These are phyloP conservation scores for Vireo griseus DNA, from an alignment of 2,797 vertebrate species.

Conservation along the genomic window DNA sequence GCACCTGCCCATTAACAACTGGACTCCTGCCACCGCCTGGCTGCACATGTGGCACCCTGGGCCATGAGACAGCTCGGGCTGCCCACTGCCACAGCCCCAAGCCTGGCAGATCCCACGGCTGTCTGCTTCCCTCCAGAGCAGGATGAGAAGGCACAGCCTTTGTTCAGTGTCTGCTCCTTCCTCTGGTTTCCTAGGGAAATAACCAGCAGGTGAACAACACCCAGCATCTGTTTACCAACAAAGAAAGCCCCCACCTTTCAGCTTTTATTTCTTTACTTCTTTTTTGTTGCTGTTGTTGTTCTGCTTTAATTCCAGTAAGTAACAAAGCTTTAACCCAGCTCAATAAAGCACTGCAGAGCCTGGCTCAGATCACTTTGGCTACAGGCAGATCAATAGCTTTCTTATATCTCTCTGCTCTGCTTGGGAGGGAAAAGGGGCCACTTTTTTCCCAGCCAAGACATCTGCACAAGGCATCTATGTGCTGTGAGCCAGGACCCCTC, in stretches of 20 bases:
- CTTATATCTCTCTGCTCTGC: constrained; percentile 25
- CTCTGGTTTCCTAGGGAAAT: neutral
- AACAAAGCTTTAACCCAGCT: constrained; percentile 47
- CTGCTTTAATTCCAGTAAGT: neutral
- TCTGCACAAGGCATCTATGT: constrained; percentile 63
- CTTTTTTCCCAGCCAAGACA: constrained; percentile 60
- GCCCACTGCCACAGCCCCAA: neutral
- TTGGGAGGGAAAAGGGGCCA: constrained; percentile 38
- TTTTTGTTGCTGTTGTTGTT: neutral
- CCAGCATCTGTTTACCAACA: neutral
- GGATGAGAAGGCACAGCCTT: neutral
- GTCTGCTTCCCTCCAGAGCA: rapidly evolving
- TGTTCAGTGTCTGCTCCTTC: neutral
- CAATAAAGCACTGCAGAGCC: constrained; percentile 16
- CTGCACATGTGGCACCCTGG: neutral
- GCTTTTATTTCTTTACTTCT: neutral
- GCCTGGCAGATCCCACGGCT: neutral
- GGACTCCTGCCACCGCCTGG: neutral
- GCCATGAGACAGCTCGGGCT: neutral
- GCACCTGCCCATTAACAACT: neutral
- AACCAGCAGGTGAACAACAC: neutral
- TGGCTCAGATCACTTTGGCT: constrained; percentile 19
- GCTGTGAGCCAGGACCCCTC: constrained; percentile 64
- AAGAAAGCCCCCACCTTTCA: neutral
- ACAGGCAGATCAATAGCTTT: constrained; percentile 51